Evolutionary conservation across 2,888 invertebrate genomes (phyloP).

Genomic region (Galerucella nymphaeae): DNA sequence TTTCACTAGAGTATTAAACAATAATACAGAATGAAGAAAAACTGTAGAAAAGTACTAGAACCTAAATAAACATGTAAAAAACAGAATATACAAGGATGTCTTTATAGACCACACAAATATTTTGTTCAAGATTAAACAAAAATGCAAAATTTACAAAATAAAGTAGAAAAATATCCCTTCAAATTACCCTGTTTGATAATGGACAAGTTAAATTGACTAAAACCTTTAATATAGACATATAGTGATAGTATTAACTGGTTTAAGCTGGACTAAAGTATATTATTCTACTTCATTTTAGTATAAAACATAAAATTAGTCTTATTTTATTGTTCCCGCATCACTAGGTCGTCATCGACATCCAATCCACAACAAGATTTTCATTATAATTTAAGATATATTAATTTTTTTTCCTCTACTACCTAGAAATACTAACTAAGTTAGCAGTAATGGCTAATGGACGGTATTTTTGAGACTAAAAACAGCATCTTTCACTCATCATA

Average conservation of each 20-base stretch:
- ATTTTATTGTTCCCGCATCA: constrained; percentile 14
- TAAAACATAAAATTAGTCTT: not conserved
- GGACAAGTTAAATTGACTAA: no score
- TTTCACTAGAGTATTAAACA: not conserved
- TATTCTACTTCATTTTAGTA: constrained; percentile 8
- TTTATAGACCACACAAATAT: not conserved
- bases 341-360: constrained; percentile 11
- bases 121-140: not conserved
- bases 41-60: not conserved
- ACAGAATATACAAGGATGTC: constrained; percentile 12
- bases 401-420: constrained; percentile 50
- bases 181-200: not conserved
- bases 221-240: not conserved
- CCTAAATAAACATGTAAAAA: constrained; percentile 1
- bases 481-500: constrained; percentile 31
- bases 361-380: constrained; percentile 18
- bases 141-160: not conserved
- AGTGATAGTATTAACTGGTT: not conserved
- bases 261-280: not conserved
- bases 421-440: constrained; percentile 56
- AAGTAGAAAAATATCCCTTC: not conserved
- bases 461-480: constrained; percentile 60
- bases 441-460: constrained; percentile 61
- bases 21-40: constrained; percentile 3
- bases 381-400: constrained; percentile 40